Percentiles rank a stretch among this genome's conserved stretches.
These are phyloP conservation scores for Lamellibrachia luymesi DNA, from an alignment of 1,140 invertebrate species.

Conservation along the genomic window DNA sequence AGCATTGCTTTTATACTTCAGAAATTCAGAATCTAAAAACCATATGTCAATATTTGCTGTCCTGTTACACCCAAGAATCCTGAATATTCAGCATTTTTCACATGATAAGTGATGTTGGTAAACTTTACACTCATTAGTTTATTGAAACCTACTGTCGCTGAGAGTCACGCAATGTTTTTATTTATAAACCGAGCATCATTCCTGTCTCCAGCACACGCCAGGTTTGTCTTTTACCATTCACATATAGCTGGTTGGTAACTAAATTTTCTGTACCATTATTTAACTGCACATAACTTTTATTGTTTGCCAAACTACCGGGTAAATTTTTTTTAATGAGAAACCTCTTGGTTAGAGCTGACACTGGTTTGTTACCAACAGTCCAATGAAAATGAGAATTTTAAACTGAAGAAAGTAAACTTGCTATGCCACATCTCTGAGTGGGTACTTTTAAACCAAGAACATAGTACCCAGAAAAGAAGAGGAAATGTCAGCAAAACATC, in stretches of 20 bases:
- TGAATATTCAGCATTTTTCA: not conserved
- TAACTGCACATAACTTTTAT: no score
- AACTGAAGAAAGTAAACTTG: no score
- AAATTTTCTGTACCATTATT: no score
- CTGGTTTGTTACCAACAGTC: no score
- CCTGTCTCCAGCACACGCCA: no score
- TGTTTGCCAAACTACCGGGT: no score
- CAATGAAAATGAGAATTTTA: no score
- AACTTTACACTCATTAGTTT: not conserved
- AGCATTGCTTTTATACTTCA: not conserved
- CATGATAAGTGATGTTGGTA: not conserved
- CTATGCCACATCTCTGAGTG: no score
- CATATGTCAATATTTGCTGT: not conserved
- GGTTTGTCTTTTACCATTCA: no score
- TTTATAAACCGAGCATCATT: not conserved
- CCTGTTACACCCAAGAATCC: not conserved
- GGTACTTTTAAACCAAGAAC: not conserved
- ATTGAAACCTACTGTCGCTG: not conserved
- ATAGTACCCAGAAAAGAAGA: not conserved
- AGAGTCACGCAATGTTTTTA: not conserved
- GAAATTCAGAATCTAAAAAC: not conserved
- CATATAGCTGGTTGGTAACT: no score
- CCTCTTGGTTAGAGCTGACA: no score
- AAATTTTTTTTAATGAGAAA: no score
- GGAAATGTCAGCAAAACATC: not conserved